Base-by-base conservation (phyloP, 1,140 invertebrate species). In the Armadillidium nasatum region DNA sequence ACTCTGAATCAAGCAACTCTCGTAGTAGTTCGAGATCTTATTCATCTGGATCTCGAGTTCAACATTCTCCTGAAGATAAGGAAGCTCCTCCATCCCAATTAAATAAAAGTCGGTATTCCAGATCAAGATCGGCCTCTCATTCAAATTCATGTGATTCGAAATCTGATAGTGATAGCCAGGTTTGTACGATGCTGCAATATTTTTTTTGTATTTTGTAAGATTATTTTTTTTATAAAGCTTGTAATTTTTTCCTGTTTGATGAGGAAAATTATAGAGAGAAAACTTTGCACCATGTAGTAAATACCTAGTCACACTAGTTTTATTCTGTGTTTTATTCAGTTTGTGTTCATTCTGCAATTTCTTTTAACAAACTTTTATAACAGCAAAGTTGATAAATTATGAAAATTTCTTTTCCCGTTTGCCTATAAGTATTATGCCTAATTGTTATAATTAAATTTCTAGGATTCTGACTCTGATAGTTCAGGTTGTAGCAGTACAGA, bases 391-490 rank as follows among this genome's bases (percentile, higher is more conserved):
- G 33, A 33, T 33, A 3, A 33, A 33, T 33, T 33, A 3, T 3
- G 1, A 6, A 33, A 3, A 3, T 33, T 33, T 33, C 33, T 33
- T 33, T 33, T 33, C 33, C 6, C 33, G 2, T 3, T 3, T 33
- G 33, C 33, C 33, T 3, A 33, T 6, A 33, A 33, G 6, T 33
- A 33, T 33, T 33, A 3, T 33, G 33, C 1, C 1, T 33, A 33
- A 33, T 33, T 33, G 6, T 33, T 33, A 3, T 33, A 33, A 33
- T 33, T 33, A 21, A 11, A 70, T 70, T 76, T 76, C 15, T 75
- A 79, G 78, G 78, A 79, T 66, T 79, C 78, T 67, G 78, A 79
- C 43, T 76, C 78, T 3, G 78, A 79, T 45, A 79, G 78, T 43
- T 79, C 78, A 13, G 75, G 46, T 19, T 76, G 78, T 71, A 79